Conservation (phyloP, 2,113 vertebrate species). For the Nannobrachium achirus region DNA sequence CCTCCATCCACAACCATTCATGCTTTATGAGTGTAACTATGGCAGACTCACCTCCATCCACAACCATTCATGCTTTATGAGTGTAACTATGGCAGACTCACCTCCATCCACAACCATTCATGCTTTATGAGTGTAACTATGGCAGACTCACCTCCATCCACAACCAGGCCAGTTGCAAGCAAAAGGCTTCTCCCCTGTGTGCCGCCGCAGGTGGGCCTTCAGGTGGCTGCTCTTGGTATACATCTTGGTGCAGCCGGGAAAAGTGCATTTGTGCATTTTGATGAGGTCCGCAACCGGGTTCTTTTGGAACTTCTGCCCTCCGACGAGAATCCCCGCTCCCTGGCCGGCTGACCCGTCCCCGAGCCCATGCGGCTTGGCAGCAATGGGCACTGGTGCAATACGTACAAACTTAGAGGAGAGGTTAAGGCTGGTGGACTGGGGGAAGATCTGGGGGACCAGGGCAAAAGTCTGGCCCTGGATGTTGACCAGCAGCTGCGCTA, state of each 20-base stretch:
- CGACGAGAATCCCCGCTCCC: constrained; percentile 76
- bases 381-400: constrained; percentile 93
- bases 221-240: constrained; percentile 98
- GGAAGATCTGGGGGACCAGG: constrained; percentile 90
- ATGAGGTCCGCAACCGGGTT: constrained; percentile 90
- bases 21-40: no score
- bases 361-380: constrained; percentile 87
- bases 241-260: constrained; percentile 95
- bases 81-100: constrained; percentile 71
- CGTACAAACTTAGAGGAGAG: constrained; percentile 92
- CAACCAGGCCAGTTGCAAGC: constrained; percentile 95
- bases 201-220: constrained; percentile 93
- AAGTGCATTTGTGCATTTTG: constrained; percentile 97
- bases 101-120: constrained; percentile 72
- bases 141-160: constrained; percentile 91
- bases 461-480: constrained; percentile 96
- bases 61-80: constrained; percentile 69
- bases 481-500: constrained; percentile 90
- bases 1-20: constrained; percentile 91
- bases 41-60: constrained; percentile 91
- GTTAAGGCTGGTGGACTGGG: constrained; percentile 83
- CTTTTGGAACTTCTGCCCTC: constrained; percentile 92
- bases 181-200: constrained; percentile 95
- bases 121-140: no score
- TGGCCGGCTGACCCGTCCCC: constrained; percentile 75